These are phyloP conservation scores for Ellobium chinense DNA, from an alignment of 2,888 invertebrate genomes.

Conservation along the genomic window DNA sequence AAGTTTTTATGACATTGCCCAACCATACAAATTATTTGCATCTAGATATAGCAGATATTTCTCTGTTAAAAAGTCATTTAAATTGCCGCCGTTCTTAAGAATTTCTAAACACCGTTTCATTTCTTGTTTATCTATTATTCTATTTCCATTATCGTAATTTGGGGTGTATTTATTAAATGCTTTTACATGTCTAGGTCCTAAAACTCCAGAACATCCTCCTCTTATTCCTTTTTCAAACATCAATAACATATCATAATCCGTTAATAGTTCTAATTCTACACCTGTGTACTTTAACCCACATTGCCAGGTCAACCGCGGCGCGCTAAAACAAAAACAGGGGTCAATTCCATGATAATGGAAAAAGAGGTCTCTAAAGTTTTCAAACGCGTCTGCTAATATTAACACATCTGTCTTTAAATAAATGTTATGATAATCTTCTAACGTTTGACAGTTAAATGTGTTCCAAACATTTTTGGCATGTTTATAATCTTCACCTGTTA, in stretches of 20 bases:
- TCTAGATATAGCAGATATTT: conserved; percentile 14
- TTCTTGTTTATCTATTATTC: conserved; percentile 4
- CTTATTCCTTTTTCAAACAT: conserved; percentile 21
- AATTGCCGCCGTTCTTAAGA: conserved; percentile 2
- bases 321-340: background rate
- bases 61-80: background rate
- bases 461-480: conserved; percentile 9
- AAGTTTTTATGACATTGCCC: conserved; percentile 40
- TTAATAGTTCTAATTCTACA: conserved; percentile 19
- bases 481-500: conserved; percentile 11
- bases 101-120: background rate
- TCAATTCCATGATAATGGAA: background rate
- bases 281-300: conserved; percentile 5
- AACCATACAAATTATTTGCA: conserved; percentile 45
- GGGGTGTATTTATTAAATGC: conserved; percentile 11
- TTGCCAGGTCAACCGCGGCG: background rate
- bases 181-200: conserved; percentile 16
- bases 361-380: conserved; percentile 16
- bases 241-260: conserved; percentile 6
- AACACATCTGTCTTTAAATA: conserved; percentile 12
- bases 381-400: conserved; percentile 20
- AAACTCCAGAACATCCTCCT: background rate
- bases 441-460: conserved; percentile 10
- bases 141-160: conserved; percentile 1
- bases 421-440: conserved; percentile 18